A percentile compares a stretch with the other conserved stretches of the same genome.
These are phyloP conservation scores for Brachyistius frenatus DNA, from an alignment of 2,113 vertebrate species.

Conservation along the genomic window DNA sequence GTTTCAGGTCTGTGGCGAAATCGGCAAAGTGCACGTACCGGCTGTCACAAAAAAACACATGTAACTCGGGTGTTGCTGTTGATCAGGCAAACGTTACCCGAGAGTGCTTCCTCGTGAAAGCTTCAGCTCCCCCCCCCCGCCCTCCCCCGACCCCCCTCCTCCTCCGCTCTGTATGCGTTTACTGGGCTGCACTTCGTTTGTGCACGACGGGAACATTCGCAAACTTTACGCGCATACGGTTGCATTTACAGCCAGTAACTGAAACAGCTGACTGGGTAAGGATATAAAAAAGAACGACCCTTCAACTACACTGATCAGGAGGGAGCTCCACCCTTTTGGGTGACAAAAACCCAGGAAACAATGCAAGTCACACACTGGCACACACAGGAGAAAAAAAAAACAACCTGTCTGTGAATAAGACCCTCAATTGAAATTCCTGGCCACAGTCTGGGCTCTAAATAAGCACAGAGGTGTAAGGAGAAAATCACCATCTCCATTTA, in stretches of 20 bases:
- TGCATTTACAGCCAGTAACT: not conserved
- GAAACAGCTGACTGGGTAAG: constrained; percentile 3
- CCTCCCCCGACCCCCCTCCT: not conserved
- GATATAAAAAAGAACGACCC: constrained; percentile 42
- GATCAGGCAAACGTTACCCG: too few relatives aligned
- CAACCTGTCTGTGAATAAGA: constrained; percentile 58
- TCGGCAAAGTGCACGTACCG: too few relatives aligned
- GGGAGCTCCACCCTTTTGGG: constrained; percentile 20
- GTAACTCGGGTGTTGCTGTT: too few relatives aligned
- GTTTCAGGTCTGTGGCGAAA: too few relatives aligned
- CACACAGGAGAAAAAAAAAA: constrained; percentile 45
- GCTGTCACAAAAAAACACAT: too few relatives aligned
- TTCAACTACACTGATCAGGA: constrained; percentile 34
- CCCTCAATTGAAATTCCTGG: constrained; percentile 77
- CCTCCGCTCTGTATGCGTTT: not conserved
- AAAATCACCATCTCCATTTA: constrained; percentile 77
- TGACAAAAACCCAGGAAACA: constrained; percentile 20
- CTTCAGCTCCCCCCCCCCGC: too few relatives aligned
- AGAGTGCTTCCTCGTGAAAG: too few relatives aligned
- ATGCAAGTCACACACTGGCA: constrained; percentile 55
- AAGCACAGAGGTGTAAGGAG: constrained; percentile 74
- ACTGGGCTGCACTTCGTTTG: too few relatives aligned
- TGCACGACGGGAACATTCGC: too few relatives aligned
- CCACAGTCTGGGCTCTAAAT: constrained; percentile 73
- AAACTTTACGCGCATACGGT: not conserved